phyloP scores from a whole-genome alignment of 2,888 invertebrate species.

The Diarsia brunnea region DNA sequence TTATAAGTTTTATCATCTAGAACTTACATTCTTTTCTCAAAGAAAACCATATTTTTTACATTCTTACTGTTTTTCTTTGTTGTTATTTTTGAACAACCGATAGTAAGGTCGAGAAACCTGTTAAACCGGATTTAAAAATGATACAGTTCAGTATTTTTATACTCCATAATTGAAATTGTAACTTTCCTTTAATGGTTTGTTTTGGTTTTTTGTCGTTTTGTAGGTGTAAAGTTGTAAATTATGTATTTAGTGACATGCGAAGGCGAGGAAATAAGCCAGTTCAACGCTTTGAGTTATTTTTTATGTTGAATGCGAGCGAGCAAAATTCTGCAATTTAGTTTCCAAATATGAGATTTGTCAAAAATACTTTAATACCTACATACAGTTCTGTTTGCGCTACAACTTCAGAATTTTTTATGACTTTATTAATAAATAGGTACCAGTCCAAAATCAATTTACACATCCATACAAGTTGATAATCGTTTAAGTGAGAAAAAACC shows the following conservation, averaged over 20 bases:
- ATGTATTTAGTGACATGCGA: not conserved
- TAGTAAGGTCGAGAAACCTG: conserved; percentile 18
- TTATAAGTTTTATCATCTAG: not conserved
- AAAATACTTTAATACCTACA: conserved; percentile 7
- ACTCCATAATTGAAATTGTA: conserved; percentile 4
- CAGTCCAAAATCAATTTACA: conserved; percentile 10
- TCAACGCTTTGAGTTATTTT: not conserved
- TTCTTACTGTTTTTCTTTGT: conserved; percentile 8
- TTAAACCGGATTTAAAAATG: conserved; percentile 17
- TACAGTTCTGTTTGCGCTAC: not conserved
- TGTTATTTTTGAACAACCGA: conserved; percentile 13
- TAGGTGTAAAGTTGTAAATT: not conserved
- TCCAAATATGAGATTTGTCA: not conserved
- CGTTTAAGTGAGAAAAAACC: not conserved
- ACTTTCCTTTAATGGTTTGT: conserved; percentile 15
- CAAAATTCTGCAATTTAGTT: not conserved
- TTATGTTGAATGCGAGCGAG: not conserved
- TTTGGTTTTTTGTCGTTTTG: conserved; percentile 1
- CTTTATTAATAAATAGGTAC: not conserved
- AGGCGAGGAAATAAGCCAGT: not conserved
- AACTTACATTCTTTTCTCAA: not conserved
- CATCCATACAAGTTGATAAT: not conserved
- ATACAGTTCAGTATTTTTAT: not conserved
- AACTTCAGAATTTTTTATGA: not conserved
- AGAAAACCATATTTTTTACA: conserved; percentile 4